A percentile compares a stretch with the other conserved stretches of the same genome.
phyloP scores from a whole-genome alignment of 1,140 invertebrate species.

The Myzus persicae region DNA sequence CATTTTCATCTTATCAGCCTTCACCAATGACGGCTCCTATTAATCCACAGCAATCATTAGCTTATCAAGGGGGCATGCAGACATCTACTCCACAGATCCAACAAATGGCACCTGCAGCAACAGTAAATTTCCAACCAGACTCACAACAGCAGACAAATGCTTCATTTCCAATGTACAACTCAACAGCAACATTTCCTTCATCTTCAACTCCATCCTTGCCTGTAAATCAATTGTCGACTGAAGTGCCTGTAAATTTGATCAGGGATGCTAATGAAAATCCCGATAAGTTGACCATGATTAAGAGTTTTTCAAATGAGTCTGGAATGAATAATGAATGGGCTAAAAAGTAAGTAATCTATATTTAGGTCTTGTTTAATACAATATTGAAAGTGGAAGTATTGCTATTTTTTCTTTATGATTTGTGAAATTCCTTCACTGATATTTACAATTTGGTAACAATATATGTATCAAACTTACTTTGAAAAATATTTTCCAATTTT shows the following conservation, averaged over 20 bases:
- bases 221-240: neutral
- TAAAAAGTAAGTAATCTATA: neutral
- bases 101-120: neutral
- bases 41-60: neutral
- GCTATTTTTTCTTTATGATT: neutral
- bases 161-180: neutral
- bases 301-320: constrained; percentile 47
- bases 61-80: neutral
- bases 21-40: neutral
- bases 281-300: constrained; percentile 33
- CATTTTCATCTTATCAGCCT: constrained; percentile 24
- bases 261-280: neutral
- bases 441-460: neutral
- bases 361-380: neutral
- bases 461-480: neutral
- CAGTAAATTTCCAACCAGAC: neutral
- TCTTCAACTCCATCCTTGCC: neutral
- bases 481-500: neutral
- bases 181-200: neutral
- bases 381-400: neutral
- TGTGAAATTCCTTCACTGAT: neutral
- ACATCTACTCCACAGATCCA: neutral
- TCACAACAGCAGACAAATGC: neutral
- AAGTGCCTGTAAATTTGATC: neutral
- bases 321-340: constrained; percentile 54